A percentile compares a stretch with the other conserved stretches of the same genome.
Evolutionary conservation across 2,797 vertebrate species (phyloP).

Genomic region (Ctenochaetus hawaiiensis): DNA sequence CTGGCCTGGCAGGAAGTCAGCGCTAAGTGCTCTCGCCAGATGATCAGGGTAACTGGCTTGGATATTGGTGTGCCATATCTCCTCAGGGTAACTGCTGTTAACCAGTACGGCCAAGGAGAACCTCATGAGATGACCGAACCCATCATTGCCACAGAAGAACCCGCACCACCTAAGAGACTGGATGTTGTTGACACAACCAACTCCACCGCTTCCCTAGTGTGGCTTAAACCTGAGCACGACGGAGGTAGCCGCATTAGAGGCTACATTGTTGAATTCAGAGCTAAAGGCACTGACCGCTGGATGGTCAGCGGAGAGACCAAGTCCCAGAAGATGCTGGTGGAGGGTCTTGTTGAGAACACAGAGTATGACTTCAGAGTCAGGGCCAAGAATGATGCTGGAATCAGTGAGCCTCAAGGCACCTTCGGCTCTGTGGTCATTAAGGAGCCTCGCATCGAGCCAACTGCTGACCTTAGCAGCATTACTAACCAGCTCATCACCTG

Average conservation of each 20-base stretch:
- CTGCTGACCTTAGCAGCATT: conserved; percentile 97
- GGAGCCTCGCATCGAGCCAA: conserved; percentile 97
- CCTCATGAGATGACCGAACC: conserved; percentile 95
- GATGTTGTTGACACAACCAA: conserved; percentile 95
- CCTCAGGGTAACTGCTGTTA: conserved; percentile 95
- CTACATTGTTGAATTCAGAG: conserved; percentile 94
- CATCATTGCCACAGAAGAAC: conserved; percentile 95
- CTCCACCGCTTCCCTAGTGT: conserved; percentile 93
- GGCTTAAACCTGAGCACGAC: conserved; percentile 98
- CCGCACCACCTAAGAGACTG: conserved; percentile 95
- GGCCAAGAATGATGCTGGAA: conserved; percentile 95
- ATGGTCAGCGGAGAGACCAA: conserved; percentile 92
- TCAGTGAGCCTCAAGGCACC: conserved; percentile 94
- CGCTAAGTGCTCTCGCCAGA: conserved; percentile 92
- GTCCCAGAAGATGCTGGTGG: conserved; percentile 91
- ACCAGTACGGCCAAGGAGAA: conserved; percentile 95
- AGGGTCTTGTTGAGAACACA: conserved; percentile 93
- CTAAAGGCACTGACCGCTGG: conserved; percentile 92
- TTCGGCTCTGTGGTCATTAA: conserved; percentile 96
- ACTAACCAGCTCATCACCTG: conserved; percentile 97
- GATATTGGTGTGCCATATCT: conserved; percentile 91
- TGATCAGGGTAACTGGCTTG: conserved; percentile 90
- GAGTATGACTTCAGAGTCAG: conserved; percentile 98
- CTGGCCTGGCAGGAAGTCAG: conserved; percentile 96
- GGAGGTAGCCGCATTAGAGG: conserved; percentile 95